Conservation (phyloP, 2,797 vertebrate species). For the Poecilia wingei region DNA sequence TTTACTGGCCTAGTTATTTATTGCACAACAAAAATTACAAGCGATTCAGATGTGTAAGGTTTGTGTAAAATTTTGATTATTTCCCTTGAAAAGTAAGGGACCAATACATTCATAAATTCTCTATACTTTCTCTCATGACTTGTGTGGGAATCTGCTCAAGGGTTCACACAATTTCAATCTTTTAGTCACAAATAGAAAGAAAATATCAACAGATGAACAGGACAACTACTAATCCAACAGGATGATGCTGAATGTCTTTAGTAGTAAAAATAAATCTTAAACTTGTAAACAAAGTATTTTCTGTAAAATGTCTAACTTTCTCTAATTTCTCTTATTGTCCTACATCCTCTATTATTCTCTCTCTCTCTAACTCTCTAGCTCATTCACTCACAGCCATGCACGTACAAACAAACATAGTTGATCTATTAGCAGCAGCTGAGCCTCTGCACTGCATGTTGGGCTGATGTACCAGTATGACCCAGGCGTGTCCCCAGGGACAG, state of each 20-base stretch:
- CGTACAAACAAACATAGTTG: background rate
- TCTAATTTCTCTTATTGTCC: background rate
- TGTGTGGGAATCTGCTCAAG: background rate
- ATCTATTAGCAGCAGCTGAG: constrained; percentile 4
- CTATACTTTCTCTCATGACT: background rate
- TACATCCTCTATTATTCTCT: constrained; percentile 1
- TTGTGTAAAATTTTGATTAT: background rate
- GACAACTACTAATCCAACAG: background rate
- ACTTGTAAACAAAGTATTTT: too few relatives aligned
- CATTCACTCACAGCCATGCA: background rate
- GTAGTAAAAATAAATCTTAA: too few relatives aligned
- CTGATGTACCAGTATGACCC: constrained; percentile 46
- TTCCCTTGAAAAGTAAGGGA: background rate
- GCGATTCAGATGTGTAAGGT: background rate
- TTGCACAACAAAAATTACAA: background rate
- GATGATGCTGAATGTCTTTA: background rate
- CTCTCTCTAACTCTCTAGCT: background rate
- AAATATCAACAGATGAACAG: background rate
- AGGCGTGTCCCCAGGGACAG: constrained; percentile 31
- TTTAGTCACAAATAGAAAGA: background rate
- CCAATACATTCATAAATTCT: background rate
- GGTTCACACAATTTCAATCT: background rate
- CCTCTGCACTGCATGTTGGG: constrained; percentile 2
- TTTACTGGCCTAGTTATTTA: background rate
- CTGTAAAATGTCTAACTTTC: background rate